These are phyloP conservation scores for Corythornis vintsioides DNA, from an alignment of 2,113 vertebrate species.

Conservation along the genomic window DNA sequence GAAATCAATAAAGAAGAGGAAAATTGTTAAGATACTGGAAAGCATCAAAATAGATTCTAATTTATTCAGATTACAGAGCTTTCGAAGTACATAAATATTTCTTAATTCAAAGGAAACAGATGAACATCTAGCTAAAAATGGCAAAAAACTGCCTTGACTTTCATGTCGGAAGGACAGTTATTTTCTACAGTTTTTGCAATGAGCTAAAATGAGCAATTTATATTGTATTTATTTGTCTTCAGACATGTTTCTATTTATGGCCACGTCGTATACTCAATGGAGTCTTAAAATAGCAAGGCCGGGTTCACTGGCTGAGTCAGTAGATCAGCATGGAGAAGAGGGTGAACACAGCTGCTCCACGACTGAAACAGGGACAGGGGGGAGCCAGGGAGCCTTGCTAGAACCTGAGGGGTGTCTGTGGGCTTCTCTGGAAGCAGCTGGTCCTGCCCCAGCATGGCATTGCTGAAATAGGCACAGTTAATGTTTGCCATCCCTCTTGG, in stretches of 20 bases:
- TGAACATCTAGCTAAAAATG: constrained; percentile 62
- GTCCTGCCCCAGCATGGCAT: background rate
- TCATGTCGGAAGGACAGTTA: constrained; percentile 35
- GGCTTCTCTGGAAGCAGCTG: background rate
- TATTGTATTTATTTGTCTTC: constrained; percentile 64
- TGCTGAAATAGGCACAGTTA: background rate
- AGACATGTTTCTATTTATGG: constrained; percentile 67
- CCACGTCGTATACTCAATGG: constrained; percentile 2
- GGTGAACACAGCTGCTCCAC: background rate
- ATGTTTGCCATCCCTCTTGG: background rate
- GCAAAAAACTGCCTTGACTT: constrained; percentile 54
- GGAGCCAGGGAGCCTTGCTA: background rate
- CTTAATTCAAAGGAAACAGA: constrained; percentile 57
- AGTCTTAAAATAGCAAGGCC: constrained; percentile 36
- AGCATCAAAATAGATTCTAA: constrained; percentile 50
- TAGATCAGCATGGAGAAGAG: background rate
- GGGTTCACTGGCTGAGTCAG: constrained; percentile 36
- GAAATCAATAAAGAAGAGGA: constrained; percentile 26
- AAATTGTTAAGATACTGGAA: constrained; percentile 59
- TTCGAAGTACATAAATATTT: constrained; percentile 61
- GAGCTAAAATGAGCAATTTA: constrained; percentile 58
- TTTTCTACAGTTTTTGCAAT: constrained; percentile 41
- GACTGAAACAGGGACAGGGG: background rate
- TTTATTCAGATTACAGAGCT: constrained; percentile 56
- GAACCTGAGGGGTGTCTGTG: background rate